A percentile compares a stretch with the other conserved stretches of the same genome.
phyloP scores from a whole-genome alignment of 2,888 invertebrate genomes.

The Drosophila basisetae region DNA sequence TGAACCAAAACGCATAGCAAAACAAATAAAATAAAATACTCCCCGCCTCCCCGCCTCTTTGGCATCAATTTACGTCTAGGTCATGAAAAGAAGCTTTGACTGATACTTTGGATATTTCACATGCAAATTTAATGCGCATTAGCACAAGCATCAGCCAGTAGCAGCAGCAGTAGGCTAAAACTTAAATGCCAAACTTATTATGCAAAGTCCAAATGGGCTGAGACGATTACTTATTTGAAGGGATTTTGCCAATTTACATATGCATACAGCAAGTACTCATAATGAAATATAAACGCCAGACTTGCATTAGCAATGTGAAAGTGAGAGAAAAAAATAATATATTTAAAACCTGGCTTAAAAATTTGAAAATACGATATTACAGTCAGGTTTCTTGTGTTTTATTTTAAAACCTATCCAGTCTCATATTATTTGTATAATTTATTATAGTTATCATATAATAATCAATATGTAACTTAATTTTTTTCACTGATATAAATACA shows the following conservation, averaged over 20 bases:
- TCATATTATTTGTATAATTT: neutral
- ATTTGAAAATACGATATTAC: neutral
- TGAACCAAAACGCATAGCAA: slow-evolving; percentile 37
- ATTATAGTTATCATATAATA: neutral
- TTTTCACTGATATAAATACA: neutral
- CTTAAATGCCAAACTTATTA: slow-evolving; percentile 62
- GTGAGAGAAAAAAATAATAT: neutral
- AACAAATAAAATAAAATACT: slow-evolving; percentile 55
- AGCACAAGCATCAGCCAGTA: slow-evolving; percentile 35
- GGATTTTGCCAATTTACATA: slow-evolving; percentile 61
- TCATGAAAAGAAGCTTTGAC: slow-evolving; percentile 38
- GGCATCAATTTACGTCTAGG: slow-evolving; percentile 33
- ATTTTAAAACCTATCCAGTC: neutral
- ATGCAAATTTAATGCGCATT: slow-evolving; percentile 76
- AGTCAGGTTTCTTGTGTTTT: neutral
- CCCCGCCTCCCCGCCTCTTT: slow-evolving; percentile 13
- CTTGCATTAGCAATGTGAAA: slow-evolving; percentile 16
- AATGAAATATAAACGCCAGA: slow-evolving; percentile 13
- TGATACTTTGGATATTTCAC: slow-evolving; percentile 49
- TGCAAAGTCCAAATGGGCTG: slow-evolving; percentile 67
- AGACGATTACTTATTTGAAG: slow-evolving; percentile 47
- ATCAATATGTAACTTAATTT: neutral
- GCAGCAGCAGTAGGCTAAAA: slow-evolving; percentile 35
- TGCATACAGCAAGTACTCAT: slow-evolving; percentile 32
- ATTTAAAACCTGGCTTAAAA: neutral